A percentile compares a stretch with the other conserved stretches of the same genome.
These are phyloP conservation scores for Macquaria australasica DNA, from an alignment of 2,113 vertebrate genomes.

Conservation along the genomic window DNA sequence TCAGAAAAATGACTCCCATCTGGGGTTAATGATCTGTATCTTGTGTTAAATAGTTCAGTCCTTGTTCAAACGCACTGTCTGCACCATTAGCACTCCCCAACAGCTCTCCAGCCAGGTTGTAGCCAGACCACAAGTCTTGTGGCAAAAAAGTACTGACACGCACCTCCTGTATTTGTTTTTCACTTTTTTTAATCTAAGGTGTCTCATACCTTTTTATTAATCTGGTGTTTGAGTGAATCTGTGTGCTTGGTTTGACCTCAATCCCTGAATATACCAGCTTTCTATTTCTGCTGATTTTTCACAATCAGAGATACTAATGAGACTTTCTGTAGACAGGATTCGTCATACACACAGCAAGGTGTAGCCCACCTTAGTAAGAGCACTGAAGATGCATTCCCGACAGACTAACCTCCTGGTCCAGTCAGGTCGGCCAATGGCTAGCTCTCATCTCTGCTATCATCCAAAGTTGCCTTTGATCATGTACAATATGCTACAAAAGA, in stretches of 20 bases:
- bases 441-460: constrained; percentile 54
- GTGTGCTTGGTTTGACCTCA: background rate
- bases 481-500: constrained; percentile 53
- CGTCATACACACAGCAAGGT: constrained; percentile 9
- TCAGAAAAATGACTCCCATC: constrained; percentile 67
- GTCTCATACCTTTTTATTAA: background rate
- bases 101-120: background rate
- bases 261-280: background rate
- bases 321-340: constrained; percentile 11
- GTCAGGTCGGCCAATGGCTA: constrained; percentile 30
- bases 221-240: background rate
- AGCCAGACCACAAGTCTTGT: background rate
- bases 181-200: background rate
- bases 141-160: background rate
- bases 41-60: constrained; percentile 61
- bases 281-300: constrained; percentile 26
- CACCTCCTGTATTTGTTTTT: background rate
- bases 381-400: constrained; percentile 31
- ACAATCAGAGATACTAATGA: constrained; percentile 17
- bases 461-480: constrained; percentile 67
- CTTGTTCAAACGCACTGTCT: constrained; percentile 59
- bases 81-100: constrained; percentile 29
- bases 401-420: constrained; percentile 42
- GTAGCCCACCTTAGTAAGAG: background rate
- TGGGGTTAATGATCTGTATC: constrained; percentile 63